Base-by-base conservation (phyloP, 2,888 invertebrate genomes). In the Microctonus hyperodae region DNA sequence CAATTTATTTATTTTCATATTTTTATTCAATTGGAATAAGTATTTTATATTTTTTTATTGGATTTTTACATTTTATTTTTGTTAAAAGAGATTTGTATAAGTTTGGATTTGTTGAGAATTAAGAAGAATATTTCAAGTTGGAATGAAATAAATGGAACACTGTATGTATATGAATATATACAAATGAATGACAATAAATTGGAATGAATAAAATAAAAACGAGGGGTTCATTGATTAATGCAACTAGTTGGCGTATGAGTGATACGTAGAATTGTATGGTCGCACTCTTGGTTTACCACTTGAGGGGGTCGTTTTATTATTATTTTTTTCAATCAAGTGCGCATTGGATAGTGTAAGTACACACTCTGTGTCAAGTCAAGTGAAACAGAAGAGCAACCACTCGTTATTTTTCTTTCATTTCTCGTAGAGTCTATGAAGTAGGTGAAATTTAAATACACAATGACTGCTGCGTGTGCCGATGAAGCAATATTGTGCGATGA, bases 391-490 rank as follows among this genome's bases (percentile, higher is more conserved):
- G 44, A 44, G 16, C 16, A 44, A 44, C 16, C 16, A 44, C 20
- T 37, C 37, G 48, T 9, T 35, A 28, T 16, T 13, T 13, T n/a
- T n/a, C 6, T 35, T 35, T 35, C 10, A 16, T 20, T n/a, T 53
- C 35, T 53, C 59, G 44, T 59, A 16, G n/a, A n/a, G 23, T 44
- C 44, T 31, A 44, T 28, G 40, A 35, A 37, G 20, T 31, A 56
- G 23, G 37, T 44, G 40, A n/a, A 23, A 33, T 33, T 5, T 51
- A 10, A 50, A 33, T 22, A 50, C 33, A 62, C 35, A 62, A 62
- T 62, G 62, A 62, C 61, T 33, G 33, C 50, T 33, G 61, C 53
- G 33, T 62, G 62, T 51, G 33, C 60, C n/a, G 51, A 51, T 33
- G 62, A 62, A 4, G 16, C 53, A 23, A 22, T 53, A 55, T 60